These are phyloP conservation scores for Pseudomugil tenellus DNA, from an alignment of 2,797 vertebrate species.

Conservation along the genomic window DNA sequence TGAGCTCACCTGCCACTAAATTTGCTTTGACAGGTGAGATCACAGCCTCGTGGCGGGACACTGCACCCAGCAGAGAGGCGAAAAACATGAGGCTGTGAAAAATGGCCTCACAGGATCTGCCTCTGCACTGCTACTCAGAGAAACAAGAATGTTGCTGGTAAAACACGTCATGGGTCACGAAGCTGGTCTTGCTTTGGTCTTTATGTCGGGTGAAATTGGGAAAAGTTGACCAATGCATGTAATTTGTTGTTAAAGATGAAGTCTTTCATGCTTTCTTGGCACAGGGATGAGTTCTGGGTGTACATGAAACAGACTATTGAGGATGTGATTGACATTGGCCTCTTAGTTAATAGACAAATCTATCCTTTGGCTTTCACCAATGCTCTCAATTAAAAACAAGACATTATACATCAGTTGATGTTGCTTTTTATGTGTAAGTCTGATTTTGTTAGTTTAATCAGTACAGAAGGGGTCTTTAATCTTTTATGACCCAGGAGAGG, in stretches of 20 bases:
- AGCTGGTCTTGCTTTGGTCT: background rate
- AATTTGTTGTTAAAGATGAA: background rate
- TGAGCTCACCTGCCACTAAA: slow-evolving; percentile 77
- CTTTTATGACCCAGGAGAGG: slow-evolving; percentile 67
- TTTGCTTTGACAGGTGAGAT: slow-evolving; percentile 78
- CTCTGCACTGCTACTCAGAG: slow-evolving; percentile 20
- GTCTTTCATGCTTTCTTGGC: slow-evolving; percentile 2
- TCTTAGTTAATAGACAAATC: background rate
- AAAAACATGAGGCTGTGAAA: slow-evolving; percentile 50
- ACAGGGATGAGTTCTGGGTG: slow-evolving; percentile 4
- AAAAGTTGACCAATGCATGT: background rate
- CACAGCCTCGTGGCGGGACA: slow-evolving; percentile 59
- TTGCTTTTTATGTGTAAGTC: slow-evolving; percentile 50
- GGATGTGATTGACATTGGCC: background rate
- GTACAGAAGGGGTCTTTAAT: slow-evolving; percentile 63
- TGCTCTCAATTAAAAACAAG: slow-evolving; percentile 28
- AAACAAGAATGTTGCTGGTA: slow-evolving; percentile 35
- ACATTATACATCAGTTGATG: slow-evolving; percentile 16
- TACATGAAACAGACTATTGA: slow-evolving; percentile 11
- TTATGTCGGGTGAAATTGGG: background rate
- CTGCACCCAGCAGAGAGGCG: slow-evolving; percentile 52
- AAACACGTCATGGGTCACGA: slow-evolving; percentile 28
- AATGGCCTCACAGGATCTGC: slow-evolving; percentile 26
- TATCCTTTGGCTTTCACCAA: background rate
- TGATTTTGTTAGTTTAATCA: slow-evolving; percentile 62